Percentiles rank a stretch among this genome's conserved stretches.
phyloP scores from a whole-genome alignment of 2,113 vertebrate species.

The Dasypus novemcinctus region DNA sequence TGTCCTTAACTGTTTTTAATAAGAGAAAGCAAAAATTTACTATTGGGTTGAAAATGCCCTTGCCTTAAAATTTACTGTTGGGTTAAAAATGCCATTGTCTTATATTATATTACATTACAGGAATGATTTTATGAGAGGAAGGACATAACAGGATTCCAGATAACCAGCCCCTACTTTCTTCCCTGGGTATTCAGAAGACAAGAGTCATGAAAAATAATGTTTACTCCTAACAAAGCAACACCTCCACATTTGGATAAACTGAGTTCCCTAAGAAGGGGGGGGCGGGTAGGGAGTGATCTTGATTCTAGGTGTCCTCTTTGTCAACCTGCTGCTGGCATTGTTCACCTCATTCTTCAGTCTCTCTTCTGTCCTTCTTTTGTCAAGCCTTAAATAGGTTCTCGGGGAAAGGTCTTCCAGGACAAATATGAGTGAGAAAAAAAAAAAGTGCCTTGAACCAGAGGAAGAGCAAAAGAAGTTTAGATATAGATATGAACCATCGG shows the following conservation, averaged over 20 bases:
- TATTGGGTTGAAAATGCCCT: not conserved
- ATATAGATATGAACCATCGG: not conserved
- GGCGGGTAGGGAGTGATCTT: not conserved
- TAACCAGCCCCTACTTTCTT: not conserved
- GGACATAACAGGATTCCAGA: not conserved
- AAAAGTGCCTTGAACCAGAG: not conserved
- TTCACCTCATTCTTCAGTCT: not conserved
- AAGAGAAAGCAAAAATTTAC: slow-evolving; percentile 2
- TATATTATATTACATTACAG: slow-evolving; percentile 13
- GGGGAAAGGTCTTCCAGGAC: not conserved
- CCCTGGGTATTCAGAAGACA: not conserved
- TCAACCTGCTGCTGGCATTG: not conserved
- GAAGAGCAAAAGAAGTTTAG: not conserved
- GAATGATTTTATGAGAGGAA: not conserved
- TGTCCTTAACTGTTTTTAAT: not conserved
- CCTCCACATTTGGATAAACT: not conserved
- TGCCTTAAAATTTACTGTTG: not conserved
- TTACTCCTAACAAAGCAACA: not conserved
- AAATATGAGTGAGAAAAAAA: not conserved
- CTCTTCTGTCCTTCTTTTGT: not conserved
- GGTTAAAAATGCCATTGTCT: not conserved
- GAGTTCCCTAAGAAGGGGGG: not conserved
- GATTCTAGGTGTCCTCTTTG: not conserved
- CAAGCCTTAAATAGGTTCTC: not conserved
- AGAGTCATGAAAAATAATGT: not conserved